Evolutionary conservation across 2,113 vertebrate species (phyloP), one percentile per base, ranked within the genome.

Genomic region (Rhea americana): DNA sequence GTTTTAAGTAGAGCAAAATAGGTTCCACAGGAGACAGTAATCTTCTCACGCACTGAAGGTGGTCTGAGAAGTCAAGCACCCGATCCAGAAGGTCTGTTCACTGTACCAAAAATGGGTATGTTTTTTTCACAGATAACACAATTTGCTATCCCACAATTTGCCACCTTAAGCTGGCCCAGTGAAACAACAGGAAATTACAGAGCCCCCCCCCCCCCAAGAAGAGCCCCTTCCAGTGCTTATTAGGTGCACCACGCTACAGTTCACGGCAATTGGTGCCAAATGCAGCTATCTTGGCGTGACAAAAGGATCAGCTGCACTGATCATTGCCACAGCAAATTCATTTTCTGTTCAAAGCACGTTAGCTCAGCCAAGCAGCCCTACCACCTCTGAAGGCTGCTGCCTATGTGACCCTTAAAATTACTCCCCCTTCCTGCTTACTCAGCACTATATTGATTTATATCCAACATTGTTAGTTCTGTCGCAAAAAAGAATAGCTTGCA

Each of bases 221-320:
- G 3, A 59, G 53, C 2, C 19, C 37, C 15, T 26, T 37, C 0
- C 9, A 4, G 41, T 21, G 28, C 20, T 39, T 30, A 13, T 2
- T 5, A 78, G 32, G 28, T 10, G 87, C n/a, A 67, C 3, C 14
- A 25, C 26, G 32, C 14, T 3, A 76, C 39, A 18, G 35, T 18
- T 55, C 63, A 5, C 3, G 51, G 13, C n/a, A 25, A 53, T 9
- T 18, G 8, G 20, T 4, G 5, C 20, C 61, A 76, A 24, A 50
- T 5, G 39, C 1, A 13, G 35, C 41, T 13, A 37, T 5, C 9
- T 2, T 6, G 13, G 7, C 9, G 12, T 2, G 55, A 20, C 3
- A 8, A 55, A 68, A 2, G 24, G 48, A 65, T 19, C 28, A 50
- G 51, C 17, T 43, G 26, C 82, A 71, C 24, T 4, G 15, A 90